A percentile compares a stretch with the other conserved stretches of the same genome.
Conservation (phyloP, 2,113 vertebrate species). For the Meleagris gallopavo region DNA sequence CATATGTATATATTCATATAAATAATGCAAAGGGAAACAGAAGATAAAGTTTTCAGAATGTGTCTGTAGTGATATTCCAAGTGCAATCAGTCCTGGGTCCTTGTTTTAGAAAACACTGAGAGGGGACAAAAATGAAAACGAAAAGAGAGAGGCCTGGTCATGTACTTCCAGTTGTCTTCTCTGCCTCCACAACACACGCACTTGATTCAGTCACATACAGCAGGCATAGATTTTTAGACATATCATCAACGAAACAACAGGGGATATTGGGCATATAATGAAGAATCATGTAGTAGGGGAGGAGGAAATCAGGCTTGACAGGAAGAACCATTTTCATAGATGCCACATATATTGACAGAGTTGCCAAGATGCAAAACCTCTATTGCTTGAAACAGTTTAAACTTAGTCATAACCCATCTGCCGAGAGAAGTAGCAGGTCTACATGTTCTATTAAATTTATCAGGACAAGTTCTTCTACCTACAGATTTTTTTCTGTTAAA, state of each 20-base stretch:
- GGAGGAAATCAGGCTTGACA: neutral
- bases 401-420: neutral
- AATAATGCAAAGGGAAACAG: neutral
- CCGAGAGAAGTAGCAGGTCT: neutral
- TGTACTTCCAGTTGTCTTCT: neutral
- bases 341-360: neutral
- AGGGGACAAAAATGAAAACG: neutral
- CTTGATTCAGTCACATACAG: neutral
- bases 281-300: neutral
- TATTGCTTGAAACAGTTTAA: neutral
- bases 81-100: neutral
- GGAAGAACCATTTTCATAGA: neutral
- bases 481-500: neutral
- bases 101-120: neutral
- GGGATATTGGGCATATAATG: neutral
- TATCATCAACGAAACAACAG: neutral
- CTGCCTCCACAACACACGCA: neutral
- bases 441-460: neutral
- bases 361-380: neutral
- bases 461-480: neutral
- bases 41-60: neutral
- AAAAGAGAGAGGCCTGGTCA: neutral
- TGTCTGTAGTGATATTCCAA: neutral
- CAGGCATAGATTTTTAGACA: neutral
- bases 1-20: neutral